Evolutionary conservation across 2,113 vertebrate species (phyloP).

Genomic region (Stegostoma tigrinum): DNA sequence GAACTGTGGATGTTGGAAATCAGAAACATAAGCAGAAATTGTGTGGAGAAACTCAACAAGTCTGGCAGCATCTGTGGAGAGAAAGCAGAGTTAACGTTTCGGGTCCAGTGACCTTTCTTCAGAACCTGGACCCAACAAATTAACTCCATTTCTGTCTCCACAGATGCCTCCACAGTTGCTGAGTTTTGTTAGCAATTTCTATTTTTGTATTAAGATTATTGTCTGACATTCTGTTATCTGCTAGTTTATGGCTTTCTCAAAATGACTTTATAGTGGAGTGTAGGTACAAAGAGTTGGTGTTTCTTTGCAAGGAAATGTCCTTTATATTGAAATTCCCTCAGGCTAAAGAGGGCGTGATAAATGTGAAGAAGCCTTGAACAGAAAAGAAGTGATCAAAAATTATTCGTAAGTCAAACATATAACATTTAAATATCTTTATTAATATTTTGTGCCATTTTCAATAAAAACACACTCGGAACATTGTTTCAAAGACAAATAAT

Average conservation of each 20-base stretch:
- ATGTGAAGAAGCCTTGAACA: neutral
- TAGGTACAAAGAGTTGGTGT: neutral
- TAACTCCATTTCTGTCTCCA: too few species aligned
- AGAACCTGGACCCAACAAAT: too few species aligned
- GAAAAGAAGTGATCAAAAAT: neutral
- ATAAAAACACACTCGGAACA: neutral
- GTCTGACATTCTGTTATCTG: neutral
- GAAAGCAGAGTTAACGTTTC: too few species aligned
- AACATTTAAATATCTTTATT: constrained; percentile 27
- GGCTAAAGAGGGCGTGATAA: neutral
- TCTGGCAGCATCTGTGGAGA: too few species aligned
- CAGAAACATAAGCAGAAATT: too few species aligned
- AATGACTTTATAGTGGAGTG: neutral
- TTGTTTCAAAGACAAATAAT: neutral
- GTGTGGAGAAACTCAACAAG: too few species aligned
- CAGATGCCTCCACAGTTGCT: too few species aligned
- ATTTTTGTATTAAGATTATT: neutral
- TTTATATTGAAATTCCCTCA: neutral
- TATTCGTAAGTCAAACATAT: neutral
- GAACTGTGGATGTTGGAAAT: too few species aligned
- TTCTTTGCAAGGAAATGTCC: neutral
- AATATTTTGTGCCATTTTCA: neutral
- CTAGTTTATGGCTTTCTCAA: neutral
- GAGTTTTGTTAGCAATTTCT: too few species aligned
- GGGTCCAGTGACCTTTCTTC: too few species aligned